Conservation (phyloP, 1,140 invertebrate species). For the Euwallacea fornicatus region DNA sequence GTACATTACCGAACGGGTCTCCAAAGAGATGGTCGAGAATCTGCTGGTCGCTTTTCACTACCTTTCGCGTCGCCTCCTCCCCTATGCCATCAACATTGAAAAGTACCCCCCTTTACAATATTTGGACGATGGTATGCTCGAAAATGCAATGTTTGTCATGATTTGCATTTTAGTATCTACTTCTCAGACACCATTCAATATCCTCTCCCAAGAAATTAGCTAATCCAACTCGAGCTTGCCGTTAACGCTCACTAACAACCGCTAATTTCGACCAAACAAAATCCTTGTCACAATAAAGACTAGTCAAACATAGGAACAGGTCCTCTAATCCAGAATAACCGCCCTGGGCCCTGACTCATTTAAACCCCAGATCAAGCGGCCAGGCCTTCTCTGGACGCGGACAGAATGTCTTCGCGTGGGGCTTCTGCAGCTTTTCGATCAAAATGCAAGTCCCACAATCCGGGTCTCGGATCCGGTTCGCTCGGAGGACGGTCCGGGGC, state of each 20-base stretch:
- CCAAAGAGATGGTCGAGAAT: too few species aligned
- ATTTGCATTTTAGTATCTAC: too few species aligned
- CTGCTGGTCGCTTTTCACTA: too few species aligned
- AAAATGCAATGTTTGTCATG: too few species aligned
- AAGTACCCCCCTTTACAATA: too few species aligned
- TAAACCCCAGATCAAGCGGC: conserved; percentile 53
- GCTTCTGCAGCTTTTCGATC: conserved; percentile 52
- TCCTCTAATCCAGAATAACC: conserved; percentile 39
- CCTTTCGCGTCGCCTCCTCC: too few species aligned
- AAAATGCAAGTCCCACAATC: conserved; percentile 55
- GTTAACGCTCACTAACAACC: not conserved
- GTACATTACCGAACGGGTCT: too few species aligned
- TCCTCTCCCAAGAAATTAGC: too few species aligned
- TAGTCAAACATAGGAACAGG: conserved; percentile 50
- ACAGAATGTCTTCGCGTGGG: conserved; percentile 54
- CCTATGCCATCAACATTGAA: too few species aligned
- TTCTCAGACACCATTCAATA: too few species aligned
- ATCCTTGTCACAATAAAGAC: conserved; percentile 40
- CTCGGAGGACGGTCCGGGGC: conserved; percentile 45
- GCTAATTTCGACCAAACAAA: conserved; percentile 11
- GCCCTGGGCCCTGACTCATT: not conserved
- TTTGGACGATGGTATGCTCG: too few species aligned
- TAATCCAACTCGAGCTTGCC: too few species aligned
- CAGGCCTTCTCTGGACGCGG: conserved; percentile 56
- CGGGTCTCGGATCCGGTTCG: conserved; percentile 51